Evolutionary conservation across 35 echinoderm and acorn worm species (phyloP), one percentile per base, ranked within the genome.

Genomic region (Apostichopus parvimensis): DNA sequence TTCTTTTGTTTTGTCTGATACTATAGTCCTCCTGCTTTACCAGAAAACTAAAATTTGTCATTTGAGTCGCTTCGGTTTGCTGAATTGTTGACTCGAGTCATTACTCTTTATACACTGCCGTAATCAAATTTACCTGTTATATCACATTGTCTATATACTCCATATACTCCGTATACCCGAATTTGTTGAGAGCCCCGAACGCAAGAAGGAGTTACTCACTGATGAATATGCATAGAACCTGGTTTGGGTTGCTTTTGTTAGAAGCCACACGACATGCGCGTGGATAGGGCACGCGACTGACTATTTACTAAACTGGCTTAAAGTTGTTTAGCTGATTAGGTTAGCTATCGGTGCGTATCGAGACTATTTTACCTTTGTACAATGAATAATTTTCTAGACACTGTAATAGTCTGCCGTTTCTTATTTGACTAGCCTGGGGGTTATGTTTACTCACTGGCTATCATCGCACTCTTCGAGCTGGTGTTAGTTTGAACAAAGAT

Each of bases 241-340:
- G 7, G 58, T 61, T 61, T 9, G 58, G 7, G 12, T 60, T 8
- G 81, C 57, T 84, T 84, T 58, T 59, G 54, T 60, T 60, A 23
- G n/a, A 12, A n/a, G 81, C 21, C 81, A 59, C 81, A 15, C 81
- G 81, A 84, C 56, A 84, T 54, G 81, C 55, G 81, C 81, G 81
- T 84, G 81, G 81, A 58, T 84, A 22, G 81, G 54, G 57, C 81
- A 60, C 81, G 81, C 81, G 34, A 80, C 12, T 59, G 34, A n/a
- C 24, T 59, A 84, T 84, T 57, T 14, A 84, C 57, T 84, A 58
- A 54, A 75, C 14, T 18, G 7, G 71, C 21, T 75, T 24, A 75
- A 75, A 22, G 34, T 75, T 75, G 20, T 75, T 75, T 75, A n/a
- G 71, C 17, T 75, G 17, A 6, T 18, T 75, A 14, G 71, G 14